Evolutionary conservation across 2,888 invertebrate species (phyloP), one percentile per base, ranked within the genome.

Genomic region (Cyclophora albipunctata): DNA sequence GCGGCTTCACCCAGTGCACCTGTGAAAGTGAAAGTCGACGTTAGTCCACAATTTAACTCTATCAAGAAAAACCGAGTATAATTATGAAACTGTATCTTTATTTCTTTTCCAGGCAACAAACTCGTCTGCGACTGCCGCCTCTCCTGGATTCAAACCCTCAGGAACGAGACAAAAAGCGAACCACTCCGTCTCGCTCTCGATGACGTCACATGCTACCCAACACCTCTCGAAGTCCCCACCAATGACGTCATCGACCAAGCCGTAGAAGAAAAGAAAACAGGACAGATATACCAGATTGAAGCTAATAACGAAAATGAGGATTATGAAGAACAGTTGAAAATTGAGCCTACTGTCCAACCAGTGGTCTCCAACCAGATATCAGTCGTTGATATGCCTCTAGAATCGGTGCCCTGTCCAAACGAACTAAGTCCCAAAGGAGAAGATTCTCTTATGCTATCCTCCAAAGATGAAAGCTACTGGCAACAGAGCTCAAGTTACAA

Each of bases 61-160:
- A 20, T 20, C 20, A 20, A 20, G 20, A 20, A 20, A 20, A 20
- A 20, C 20, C 20, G 20, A 20, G 20, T 20, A 20, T 20, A 20
- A 1, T 20, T 20, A 20, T 20, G 20, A 20, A 20, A 20, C n/a
- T n/a, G n/a, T n/a, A n/a, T 20, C 20, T 20, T 20, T 20, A 1
- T 20, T 20, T 20, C 20, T 20, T 20, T 20, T 20, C 20, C 92
- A 96, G 96, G 93, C 75, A 96, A 96, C 84, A 91, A 91, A 68
- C 91, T 96, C 72, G 90, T 89, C 66, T 96, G 96, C 81, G 95
- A 95, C 82, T 95, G 95, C 71, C 93, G 94, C 45, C 84, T 96
- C 47, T 90, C 92, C 48, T 96, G 96, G 96, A 91, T 95, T 69
- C 93, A 93, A 83, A 86, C 90, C 46, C 83, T 96, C 50, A 90